A percentile compares a stretch with the other conserved stretches of the same genome.
Evolutionary conservation across 2,113 vertebrate genomes (phyloP).

Genomic region (Anhinga rufa): DNA sequence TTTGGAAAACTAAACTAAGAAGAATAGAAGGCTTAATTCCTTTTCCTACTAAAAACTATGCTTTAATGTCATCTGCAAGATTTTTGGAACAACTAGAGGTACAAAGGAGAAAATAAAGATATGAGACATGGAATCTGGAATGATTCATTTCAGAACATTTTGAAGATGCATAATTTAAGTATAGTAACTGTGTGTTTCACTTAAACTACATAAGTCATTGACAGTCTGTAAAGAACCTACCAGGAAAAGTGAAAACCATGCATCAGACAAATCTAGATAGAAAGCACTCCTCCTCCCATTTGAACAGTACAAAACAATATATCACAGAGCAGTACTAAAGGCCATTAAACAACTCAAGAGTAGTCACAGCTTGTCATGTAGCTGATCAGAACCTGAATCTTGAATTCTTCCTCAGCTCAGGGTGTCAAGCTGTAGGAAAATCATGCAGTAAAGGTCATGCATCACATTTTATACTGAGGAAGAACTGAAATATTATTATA

Average conservation of each 20-base stretch:
- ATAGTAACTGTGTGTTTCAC: not conserved
- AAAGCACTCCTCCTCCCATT: not conserved
- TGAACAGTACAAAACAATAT: not conserved
- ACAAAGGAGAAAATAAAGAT: not conserved
- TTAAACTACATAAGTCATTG: not conserved
- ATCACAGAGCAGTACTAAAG: not conserved
- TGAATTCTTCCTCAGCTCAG: not conserved
- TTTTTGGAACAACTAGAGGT: not conserved
- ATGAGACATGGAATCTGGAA: not conserved
- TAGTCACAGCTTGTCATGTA: not conserved
- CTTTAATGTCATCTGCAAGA: not conserved
- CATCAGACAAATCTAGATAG: not conserved
- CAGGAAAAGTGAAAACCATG: not conserved
- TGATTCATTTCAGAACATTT: not conserved
- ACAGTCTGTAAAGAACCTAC: not conserved
- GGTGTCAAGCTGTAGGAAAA: not conserved
- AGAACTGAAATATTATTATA: not conserved
- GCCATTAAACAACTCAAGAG: not conserved
- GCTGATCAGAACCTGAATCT: not conserved
- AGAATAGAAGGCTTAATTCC: not conserved
- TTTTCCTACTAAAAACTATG: not conserved
- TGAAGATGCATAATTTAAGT: not conserved
- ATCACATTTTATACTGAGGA: not conserved
- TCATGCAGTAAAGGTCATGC: not conserved
- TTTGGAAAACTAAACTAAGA: not conserved